Conservation (phyloP, 2,888 invertebrate species). For the Spialia ferax region DNA sequence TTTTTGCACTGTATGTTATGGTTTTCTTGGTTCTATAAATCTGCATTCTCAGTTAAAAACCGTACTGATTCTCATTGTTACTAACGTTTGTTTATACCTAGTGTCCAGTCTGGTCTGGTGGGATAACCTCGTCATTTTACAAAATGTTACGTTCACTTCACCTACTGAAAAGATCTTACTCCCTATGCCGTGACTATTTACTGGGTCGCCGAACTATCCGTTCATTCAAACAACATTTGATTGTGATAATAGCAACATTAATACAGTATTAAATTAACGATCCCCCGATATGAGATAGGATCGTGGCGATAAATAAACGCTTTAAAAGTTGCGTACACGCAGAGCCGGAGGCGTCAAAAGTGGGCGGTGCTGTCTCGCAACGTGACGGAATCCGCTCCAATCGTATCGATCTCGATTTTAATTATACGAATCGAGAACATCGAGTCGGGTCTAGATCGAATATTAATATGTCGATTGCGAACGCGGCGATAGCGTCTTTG, state of each 20-base stretch:
- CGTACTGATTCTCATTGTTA: too few species aligned
- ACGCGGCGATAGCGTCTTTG: constrained; percentile 66
- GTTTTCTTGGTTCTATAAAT: too few species aligned
- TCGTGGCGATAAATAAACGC: constrained; percentile 37
- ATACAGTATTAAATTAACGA: constrained; percentile 39
- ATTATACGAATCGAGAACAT: constrained; percentile 84
- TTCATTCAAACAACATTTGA: constrained; percentile 22
- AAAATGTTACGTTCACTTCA: too few species aligned
- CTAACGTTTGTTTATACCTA: too few species aligned
- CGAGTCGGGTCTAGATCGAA: constrained; percentile 80
- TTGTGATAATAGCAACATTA: constrained; percentile 36
- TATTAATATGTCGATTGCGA: constrained; percentile 84
- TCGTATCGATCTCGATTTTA: constrained; percentile 83
- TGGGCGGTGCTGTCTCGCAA: constrained; percentile 79
- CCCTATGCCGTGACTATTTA: too few species aligned
- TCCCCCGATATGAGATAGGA: constrained; percentile 33
- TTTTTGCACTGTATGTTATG: too few species aligned
- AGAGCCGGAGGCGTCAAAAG: constrained; percentile 84
- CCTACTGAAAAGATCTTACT: too few species aligned
- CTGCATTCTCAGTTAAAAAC: too few species aligned
- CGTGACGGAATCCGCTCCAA: constrained; percentile 83
- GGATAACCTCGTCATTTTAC: too few species aligned
- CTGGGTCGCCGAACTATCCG: constrained; percentile 6
- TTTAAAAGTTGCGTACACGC: constrained; percentile 70
- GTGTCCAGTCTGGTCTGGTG: too few species aligned